phyloP scores from a whole-genome alignment of 2,797 vertebrate genomes.

The Dicrostonyx torquatus region DNA sequence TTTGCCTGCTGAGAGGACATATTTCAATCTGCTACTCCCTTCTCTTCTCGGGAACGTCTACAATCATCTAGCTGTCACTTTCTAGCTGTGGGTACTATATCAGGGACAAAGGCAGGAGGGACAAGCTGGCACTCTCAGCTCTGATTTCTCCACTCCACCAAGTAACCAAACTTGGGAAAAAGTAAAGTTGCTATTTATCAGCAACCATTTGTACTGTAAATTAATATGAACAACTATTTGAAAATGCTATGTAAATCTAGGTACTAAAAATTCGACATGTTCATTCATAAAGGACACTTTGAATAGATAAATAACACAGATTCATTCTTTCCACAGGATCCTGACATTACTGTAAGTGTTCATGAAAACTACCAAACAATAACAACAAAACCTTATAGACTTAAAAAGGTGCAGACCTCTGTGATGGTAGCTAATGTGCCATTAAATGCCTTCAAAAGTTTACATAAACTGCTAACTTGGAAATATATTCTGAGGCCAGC shows the following conservation, averaged over 20 bases:
- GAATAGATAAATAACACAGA: neutral
- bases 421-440: neutral
- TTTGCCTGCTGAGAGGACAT: neutral
- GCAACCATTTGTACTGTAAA: neutral
- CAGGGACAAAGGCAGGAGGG: neutral
- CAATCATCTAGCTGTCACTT: neutral
- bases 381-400: too few relatives aligned
- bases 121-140: neutral
- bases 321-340: constrained; percentile 1
- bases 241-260: neutral
- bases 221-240: constrained; percentile 1
- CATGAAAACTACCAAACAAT: neutral
- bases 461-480: neutral
- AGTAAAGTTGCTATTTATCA: neutral
- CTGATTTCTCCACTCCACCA: neutral
- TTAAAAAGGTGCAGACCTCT: neutral
- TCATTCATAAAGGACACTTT: neutral
- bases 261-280: neutral
- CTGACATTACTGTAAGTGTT: constrained; percentile 8
- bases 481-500: neutral
- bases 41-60: neutral
- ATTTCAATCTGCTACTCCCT: neutral
- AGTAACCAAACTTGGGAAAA: neutral
- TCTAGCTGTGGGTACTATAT: neutral
- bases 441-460: neutral